These are phyloP conservation scores for Fabriciana adippe DNA, from an alignment of 2,888 invertebrate genomes.

Conservation along the genomic window DNA sequence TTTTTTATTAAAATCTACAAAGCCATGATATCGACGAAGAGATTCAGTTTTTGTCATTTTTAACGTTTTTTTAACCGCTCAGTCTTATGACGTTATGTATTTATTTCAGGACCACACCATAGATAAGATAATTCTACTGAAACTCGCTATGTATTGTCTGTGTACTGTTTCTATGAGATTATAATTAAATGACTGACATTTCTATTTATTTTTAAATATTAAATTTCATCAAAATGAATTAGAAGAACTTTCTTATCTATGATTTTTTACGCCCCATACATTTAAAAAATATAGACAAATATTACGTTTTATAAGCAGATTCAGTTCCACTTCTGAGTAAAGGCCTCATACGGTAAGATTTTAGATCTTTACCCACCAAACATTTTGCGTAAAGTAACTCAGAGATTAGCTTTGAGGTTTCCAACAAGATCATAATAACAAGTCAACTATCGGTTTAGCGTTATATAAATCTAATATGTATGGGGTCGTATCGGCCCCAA, in stretches of 20 bases:
- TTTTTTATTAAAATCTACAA: constrained; percentile 18
- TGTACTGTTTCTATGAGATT: no score
- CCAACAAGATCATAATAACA: neutral
- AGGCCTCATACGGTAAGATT: constrained; percentile 8
- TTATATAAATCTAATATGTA: constrained; percentile 29
- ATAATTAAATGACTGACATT: no score
- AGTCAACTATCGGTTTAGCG: constrained; percentile 18
- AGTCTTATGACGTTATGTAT: constrained; percentile 78
- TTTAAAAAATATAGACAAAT: constrained; percentile 6
- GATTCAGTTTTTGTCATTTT: constrained; percentile 39
- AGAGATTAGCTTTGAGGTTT: no score
- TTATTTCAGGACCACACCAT: constrained; percentile 47
- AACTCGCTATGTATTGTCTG: neutral
- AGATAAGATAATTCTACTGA: constrained; percentile 26
- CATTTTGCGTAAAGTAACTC: no score
- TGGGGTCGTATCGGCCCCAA: constrained; percentile 20
- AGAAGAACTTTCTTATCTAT: no score
- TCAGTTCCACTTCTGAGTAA: constrained; percentile 7
- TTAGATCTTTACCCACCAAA: no score
- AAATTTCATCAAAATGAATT: no score
- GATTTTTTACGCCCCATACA: neutral
- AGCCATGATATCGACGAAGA: constrained; percentile 37
- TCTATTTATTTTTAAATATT: no score
- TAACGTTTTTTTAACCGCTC: constrained; percentile 63
- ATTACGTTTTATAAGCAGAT: constrained; percentile 8